Evolutionary conservation across 2,888 invertebrate species (phyloP), one percentile per base, ranked within the genome.

Genomic region (Dynastes maya): DNA sequence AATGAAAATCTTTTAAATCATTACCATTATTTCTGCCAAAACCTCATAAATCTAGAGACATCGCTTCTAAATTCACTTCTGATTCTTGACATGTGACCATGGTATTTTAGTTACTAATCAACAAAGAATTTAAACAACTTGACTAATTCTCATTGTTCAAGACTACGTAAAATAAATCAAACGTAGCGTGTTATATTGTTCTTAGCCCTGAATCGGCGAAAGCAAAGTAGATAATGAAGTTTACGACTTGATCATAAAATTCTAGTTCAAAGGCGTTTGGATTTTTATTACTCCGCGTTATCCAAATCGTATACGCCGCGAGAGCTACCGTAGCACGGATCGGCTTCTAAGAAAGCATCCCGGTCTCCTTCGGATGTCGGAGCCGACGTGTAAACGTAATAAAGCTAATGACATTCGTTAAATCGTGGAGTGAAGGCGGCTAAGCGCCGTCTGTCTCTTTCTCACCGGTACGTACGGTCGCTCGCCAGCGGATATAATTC

Each of bases 331-430:
- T 32, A 16, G 16, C 53, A 16, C 13, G 53, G 53, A 53, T 53
- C 2, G 27, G 51, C 68, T 70, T 70, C 68, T 53, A 16, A 53
- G 68, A 70, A 70, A 51, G 13, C 3, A 5, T 16, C 53, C n/a
- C 16, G 4, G 51, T 27, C 29, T 27, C 64, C 29, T 5, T 32
- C 37, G 37, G 51, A 8, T 29, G 16, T n/a, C 53, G 13, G 22
- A 2, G 51, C 29, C 11, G 37, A n/a, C 64, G 29, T 37, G 29
- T 32, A 64, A 51, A 70, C 29, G 71, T 49, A 71, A 71, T 64
- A 75, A 75, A 63, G 63, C 75, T 75, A 75, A 64, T 64, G 75
- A 75, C 75, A 75, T 75, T 64, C 37, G 55, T 71, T 71, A 58
- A 55, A 71, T 22, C 67, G 22, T 45, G 8, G 8, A 8, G 32